These are phyloP conservation scores for Chiloscyllium plagiosum DNA, from an alignment of 2,113 vertebrate genomes.

Conservation along the genomic window DNA sequence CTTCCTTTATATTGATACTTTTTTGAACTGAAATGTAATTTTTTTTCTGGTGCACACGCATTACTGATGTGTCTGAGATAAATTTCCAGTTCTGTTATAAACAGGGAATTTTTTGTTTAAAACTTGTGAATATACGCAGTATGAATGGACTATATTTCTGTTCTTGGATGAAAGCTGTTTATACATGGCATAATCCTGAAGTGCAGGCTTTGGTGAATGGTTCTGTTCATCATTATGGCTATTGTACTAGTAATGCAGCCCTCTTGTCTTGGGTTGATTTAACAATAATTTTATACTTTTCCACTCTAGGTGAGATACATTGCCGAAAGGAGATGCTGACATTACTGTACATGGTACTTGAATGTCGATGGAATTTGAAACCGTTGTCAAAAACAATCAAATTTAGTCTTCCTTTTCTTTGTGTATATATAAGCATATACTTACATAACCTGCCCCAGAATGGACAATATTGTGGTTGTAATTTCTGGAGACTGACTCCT, in stretches of 20 bases:
- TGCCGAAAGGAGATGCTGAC: conserved; percentile 57
- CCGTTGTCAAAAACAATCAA: conserved; percentile 54
- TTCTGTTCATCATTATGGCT: conserved; percentile 65
- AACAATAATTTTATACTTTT: conserved; percentile 61
- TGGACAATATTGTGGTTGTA: conserved; percentile 73
- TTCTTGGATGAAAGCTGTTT: conserved; percentile 70
- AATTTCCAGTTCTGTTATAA: conserved; percentile 67
- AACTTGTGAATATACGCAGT: conserved; percentile 54
- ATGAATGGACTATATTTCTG: conserved; percentile 63
- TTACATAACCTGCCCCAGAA: conserved; percentile 60
- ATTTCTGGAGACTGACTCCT: conserved; percentile 66
- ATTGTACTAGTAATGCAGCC: conserved; percentile 63
- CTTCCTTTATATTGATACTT: conserved; percentile 74
- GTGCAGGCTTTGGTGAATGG: conserved; percentile 68
- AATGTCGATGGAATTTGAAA: conserved; percentile 60
- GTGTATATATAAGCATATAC: conserved; percentile 64
- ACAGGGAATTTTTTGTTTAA: conserved; percentile 63
- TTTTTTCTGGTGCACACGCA: conserved; percentile 63
- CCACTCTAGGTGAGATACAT: conserved; percentile 57
- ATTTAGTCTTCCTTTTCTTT: conserved; percentile 62
- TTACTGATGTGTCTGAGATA: conserved; percentile 68
- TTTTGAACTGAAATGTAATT: conserved; percentile 65
- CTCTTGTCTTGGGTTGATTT: conserved; percentile 58
- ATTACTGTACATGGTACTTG: conserved; percentile 57
- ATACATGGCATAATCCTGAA: conserved; percentile 68